Conservation (phyloP, 2,113 vertebrate genomes). For the Trogon surrucura region DNA sequence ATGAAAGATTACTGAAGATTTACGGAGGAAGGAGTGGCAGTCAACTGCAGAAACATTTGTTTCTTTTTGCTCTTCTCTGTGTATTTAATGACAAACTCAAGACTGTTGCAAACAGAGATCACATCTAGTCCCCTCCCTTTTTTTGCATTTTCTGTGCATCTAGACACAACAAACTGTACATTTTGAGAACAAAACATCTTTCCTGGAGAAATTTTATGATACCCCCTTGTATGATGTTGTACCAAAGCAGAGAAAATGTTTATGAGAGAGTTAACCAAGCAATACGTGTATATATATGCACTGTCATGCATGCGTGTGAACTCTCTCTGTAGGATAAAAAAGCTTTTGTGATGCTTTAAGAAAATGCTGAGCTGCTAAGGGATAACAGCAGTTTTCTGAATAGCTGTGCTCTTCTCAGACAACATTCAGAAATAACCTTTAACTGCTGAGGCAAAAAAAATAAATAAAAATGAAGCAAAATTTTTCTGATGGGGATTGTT, state of each 20-base stretch:
- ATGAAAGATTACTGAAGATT: not conserved
- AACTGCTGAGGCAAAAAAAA: not conserved
- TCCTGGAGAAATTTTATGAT: not conserved
- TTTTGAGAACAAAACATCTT: not conserved
- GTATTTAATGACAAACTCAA: not conserved
- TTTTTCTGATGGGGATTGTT: not conserved
- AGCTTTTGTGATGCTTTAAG: constrained; percentile 14
- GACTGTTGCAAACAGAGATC: not conserved
- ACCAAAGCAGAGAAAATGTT: not conserved
- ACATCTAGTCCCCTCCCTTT: not conserved
- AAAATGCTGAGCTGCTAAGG: not conserved
- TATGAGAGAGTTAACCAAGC: not conserved
- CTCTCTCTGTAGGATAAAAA: not conserved
- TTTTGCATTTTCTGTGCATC: not conserved
- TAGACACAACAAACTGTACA: not conserved
- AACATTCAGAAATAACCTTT: constrained; percentile 14
- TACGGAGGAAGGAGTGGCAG: not conserved
- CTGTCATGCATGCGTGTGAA: not conserved
- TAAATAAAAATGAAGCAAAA: not conserved
- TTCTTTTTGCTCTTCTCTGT: not conserved
- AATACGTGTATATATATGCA: not conserved
- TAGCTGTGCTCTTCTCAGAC: not conserved
- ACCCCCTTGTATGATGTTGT: not conserved
- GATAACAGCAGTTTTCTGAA: not conserved
- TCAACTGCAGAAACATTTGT: not conserved